Evolutionary conservation across 1,140 invertebrate genomes (phyloP), one percentile per base, ranked within the genome.

Genomic region (Aricia agestis): DNA sequence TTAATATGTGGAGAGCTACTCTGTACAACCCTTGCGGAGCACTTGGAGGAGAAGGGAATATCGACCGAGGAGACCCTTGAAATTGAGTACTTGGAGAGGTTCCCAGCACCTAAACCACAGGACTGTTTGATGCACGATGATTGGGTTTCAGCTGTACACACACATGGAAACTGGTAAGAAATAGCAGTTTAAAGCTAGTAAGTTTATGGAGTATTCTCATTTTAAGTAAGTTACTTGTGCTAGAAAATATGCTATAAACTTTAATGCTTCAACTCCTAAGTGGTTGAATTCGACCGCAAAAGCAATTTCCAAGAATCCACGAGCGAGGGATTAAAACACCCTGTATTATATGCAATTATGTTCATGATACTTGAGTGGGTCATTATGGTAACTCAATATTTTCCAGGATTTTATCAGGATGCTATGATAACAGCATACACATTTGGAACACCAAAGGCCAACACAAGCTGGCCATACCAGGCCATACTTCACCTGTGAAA

Each of bases 91-190:
- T 90, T 99, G 45, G 96, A 98, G 86, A 94, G 96, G 78, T 95
- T 95, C 75, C 96, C 97, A 63, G 95, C 98, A 3, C 98, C 98
- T 0, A 94, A 97, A 82, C 98, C 98, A 11, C 94, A 98, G 83
- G 96, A 98, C 84, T 97, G 96, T 82, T 92, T 99, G 67, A 93
- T 97, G 79, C 98, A 99, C 86, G 97, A 99, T 92, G 98, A 99
- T 88, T 99, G 98, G 98, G 97, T 99, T 11, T 95, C 96, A 66
- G 95, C 97, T 52, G 95, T 98, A 25, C 94, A 96, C 75, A 93
- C 94, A 67, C 90, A 91, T 72, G 93, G 94, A 31, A 95, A 96
- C 92, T 98, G 96, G 96, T 95, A 88, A 83, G 83, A 63, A n/a
- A 18, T 17, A 72, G 9, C 52, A 25, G 17, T 59, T 61, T 58